Conservation (phyloP, 2,888 invertebrate species). For the Tipula confusa region DNA sequence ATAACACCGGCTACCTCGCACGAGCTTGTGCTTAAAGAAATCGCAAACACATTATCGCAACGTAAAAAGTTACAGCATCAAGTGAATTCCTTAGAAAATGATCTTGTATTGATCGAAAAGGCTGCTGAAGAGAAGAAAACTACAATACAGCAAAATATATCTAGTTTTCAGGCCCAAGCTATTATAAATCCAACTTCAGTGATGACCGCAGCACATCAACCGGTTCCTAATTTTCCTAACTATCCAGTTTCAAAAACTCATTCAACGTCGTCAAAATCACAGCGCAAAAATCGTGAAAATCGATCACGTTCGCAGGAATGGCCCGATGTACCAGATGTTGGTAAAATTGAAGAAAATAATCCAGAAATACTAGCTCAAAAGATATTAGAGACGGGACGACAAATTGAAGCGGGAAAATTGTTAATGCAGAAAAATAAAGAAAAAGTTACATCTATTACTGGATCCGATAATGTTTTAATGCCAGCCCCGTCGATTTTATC, state of each 20-base stretch:
- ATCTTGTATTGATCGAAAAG: slow-evolving; percentile 70
- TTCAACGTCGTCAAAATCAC: slow-evolving; percentile 45
- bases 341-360: slow-evolving; percentile 88
- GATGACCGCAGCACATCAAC: not conserved
- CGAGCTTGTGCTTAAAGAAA: slow-evolving; percentile 80
- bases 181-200: slow-evolving; percentile 21
- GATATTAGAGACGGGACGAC: slow-evolving; percentile 82
- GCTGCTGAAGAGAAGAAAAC: slow-evolving; percentile 61
- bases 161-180: not conserved
- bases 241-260: slow-evolving; percentile 40
- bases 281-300: slow-evolving; percentile 65
- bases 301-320: slow-evolving; percentile 82
- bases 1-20: slow-evolving; percentile 67
- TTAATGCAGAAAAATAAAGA: slow-evolving; percentile 49
- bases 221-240: not conserved
- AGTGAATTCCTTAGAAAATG: slow-evolving; percentile 68
- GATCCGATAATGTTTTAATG: slow-evolving; percentile 46
- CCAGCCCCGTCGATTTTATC: slow-evolving; percentile 43
- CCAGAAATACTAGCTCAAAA: slow-evolving; percentile 86
- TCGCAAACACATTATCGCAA: slow-evolving; percentile 76
- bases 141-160: slow-evolving; percentile 39
- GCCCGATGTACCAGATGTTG: slow-evolving; percentile 86
- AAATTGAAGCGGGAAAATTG: slow-evolving; percentile 79
- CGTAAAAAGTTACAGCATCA: slow-evolving; percentile 80
- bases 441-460: slow-evolving; percentile 42